Evolutionary conservation across 2,797 vertebrate species (phyloP).

Genomic region (Emydoidea blandingii): DNA sequence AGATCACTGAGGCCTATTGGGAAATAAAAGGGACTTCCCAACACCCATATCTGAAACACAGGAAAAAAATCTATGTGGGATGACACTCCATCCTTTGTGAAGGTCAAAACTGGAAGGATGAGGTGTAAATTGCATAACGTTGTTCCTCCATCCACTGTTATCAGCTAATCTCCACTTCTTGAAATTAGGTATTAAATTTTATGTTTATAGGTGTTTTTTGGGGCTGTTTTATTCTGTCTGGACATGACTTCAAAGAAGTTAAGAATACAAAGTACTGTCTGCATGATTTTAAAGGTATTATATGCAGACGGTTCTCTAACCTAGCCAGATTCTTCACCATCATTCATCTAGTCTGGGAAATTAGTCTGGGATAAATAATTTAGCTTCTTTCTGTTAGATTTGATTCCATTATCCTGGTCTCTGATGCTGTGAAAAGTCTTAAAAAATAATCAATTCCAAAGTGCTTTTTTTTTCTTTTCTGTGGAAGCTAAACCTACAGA

Average conservation of each 20-base stretch:
- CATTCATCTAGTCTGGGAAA: slow-evolving; percentile 60
- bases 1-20: neutral
- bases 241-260: neutral
- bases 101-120: neutral
- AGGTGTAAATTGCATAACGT: neutral
- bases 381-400: slow-evolving; percentile 59
- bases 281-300: slow-evolving; percentile 30
- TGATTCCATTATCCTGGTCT: slow-evolving; percentile 43
- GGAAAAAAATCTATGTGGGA: neutral
- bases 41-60: neutral
- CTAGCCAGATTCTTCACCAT: slow-evolving; percentile 41
- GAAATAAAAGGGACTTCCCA: neutral
- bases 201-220: neutral
- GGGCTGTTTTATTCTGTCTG: neutral
- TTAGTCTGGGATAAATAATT: slow-evolving; percentile 66
- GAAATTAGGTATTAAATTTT: neutral
- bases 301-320: neutral
- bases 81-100: neutral
- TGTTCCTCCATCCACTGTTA: neutral
- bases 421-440: slow-evolving; percentile 50
- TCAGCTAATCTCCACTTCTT: neutral
- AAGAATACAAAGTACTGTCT: slow-evolving; percentile 9
- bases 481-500: neutral
- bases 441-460: slow-evolving; percentile 56
- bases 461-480: neutral